Base-by-base conservation (phyloP, 2,113 vertebrate species). In the Paramormyrops kingsleyae region DNA sequence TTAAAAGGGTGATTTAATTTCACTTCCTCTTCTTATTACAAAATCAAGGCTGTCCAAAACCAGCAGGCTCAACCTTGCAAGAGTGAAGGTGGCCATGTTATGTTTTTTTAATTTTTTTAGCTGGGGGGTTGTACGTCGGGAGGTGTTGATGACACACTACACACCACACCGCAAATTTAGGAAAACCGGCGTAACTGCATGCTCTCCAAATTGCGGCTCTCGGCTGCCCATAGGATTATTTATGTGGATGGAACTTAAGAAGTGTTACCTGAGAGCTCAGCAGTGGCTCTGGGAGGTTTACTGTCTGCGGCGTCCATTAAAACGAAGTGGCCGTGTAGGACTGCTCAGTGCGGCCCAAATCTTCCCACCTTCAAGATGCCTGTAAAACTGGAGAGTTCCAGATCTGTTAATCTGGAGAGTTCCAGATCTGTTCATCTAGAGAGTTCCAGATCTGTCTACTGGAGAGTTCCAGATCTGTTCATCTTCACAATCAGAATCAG, bases 31-130 rank as follows among this genome's bases (percentile, higher is more conserved):
- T 94, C 53, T 17, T 44, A 39, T 42, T 42, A 39, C 96, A 95
- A 95, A 97, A 96, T 96, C 95, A 96, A 96, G 96, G 94, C 90
- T 91, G 89, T 96, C 96, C 96, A 97, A 96, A 96, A 94, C 94
- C 93, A 96, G 95, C 95, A 95, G 95, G 96, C 95, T 96, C 94
- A 93, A 94, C 92, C 95, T 95, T 96, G 95, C 94, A 94, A 93
- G 94, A 88, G 94, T 94, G 94, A 94, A 91, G 90, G 94, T 94
- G 94, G 91, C 87, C 85, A 90, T 42, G 87, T 74, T 89, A 92
- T 93, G 94, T 56, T 39, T 93, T 93, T 84, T 84, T 12, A n/a
- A n/a, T 46, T 47, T 24, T 84, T 24, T 90, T 93, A 52, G 92
- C 91, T 92, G 74, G 89, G 91, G 93, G 93, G 88, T 94, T 94